Percentiles rank a stretch among this genome's conserved stretches.
These are phyloP conservation scores for Megalops cyprinoides DNA, from an alignment of 2,797 vertebrate species.

Conservation along the genomic window DNA sequence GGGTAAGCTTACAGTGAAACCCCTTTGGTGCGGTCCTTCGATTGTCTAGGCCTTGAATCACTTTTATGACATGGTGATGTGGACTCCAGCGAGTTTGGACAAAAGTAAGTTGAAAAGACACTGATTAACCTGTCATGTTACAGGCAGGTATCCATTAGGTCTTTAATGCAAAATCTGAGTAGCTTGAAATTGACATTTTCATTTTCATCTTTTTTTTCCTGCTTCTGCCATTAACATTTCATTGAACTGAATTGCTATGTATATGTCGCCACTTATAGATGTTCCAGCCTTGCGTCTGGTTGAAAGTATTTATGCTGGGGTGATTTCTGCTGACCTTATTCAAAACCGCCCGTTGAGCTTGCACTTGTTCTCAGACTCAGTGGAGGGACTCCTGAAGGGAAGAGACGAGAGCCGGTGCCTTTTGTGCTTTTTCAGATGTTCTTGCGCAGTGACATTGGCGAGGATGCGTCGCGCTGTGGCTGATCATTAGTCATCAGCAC, in stretches of 20 bases:
- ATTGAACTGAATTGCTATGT: conserved; percentile 50
- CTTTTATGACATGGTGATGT: conserved; percentile 44
- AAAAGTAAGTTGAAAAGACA: conserved; percentile 62
- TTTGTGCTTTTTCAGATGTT: conserved; percentile 10
- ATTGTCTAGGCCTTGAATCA: conserved; percentile 12
- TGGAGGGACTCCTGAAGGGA: background rate
- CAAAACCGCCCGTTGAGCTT: conserved; percentile 39
- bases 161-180: conserved; percentile 75
- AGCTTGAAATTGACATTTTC: conserved; percentile 79
- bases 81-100: conserved; percentile 57
- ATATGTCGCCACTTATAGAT: conserved; percentile 44
- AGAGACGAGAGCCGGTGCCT: background rate
- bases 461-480: background rate
- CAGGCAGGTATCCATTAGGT: conserved; percentile 74
- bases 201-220: conserved; percentile 33
- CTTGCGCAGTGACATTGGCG: background rate
- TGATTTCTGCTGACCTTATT: conserved; percentile 46
- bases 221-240: conserved; percentile 19
- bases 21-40: background rate
- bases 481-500: background rate
- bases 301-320: conserved; percentile 44
- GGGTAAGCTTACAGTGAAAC: background rate
- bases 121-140: conserved; percentile 74
- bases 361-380: conserved; percentile 7
- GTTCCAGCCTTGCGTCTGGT: conserved; percentile 51